Evolutionary conservation across 2,888 invertebrate genomes (phyloP), one percentile per base, ranked within the genome.

Genomic region (Teleiodes luculella): DNA sequence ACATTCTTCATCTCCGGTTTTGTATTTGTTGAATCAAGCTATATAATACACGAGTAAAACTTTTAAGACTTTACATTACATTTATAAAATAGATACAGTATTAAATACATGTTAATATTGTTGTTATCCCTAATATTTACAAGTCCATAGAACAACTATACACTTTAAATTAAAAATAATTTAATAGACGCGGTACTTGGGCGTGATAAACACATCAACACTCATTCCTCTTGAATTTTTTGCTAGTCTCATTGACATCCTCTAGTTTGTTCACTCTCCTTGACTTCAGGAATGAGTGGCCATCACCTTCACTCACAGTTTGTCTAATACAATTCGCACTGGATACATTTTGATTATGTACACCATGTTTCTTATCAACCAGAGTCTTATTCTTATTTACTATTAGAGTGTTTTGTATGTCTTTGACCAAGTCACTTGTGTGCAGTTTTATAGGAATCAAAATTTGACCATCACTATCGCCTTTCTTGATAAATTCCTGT

Each of bases 291-390:
- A 83, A 86, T 62, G 86, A 78, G 68, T 74, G 80, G 69, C 75
- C 72, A 65, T 88, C 88, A 83, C 81, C 82, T 63, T 86, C 88
- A 80, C 80, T 76, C 63, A 81, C 69, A 68, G 66, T 85, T 68
- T 85, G 86, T 66, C 88, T 77, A 70, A 86, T 74, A 76, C 83
- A 86, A 73, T 87, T 87, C 59, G 83, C 66, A 78, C 67, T 85
- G 70, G 88, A 75, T 74, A 86, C 80, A 79, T 79, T 88, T 72
- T 87, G 87, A 83, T 84, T 88, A 80, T 88, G 79, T 77, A 88
- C 80, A 83, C 82, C 75, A 72, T 86, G 80, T 74, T 86, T 90
- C 84, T 89, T 90, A 77, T 90, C 90, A 86, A 83, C 77, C 64
- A 86, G 68, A 65, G 70, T 83, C 78, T 86, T 83, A 75, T 78